phyloP scores from a whole-genome alignment of 2,888 invertebrate genomes.

The Agrochola litura region DNA sequence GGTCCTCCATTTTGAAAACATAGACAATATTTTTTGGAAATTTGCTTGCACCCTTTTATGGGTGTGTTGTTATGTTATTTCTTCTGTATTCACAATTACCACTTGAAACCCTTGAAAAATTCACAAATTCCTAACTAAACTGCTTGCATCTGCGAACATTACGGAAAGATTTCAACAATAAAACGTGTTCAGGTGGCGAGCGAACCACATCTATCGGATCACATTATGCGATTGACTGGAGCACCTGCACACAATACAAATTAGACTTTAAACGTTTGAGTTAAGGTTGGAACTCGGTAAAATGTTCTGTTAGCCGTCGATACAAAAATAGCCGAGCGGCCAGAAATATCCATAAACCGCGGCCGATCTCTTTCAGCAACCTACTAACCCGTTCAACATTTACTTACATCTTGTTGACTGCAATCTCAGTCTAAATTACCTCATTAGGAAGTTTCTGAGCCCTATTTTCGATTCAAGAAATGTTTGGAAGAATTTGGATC shows the following conservation, averaged over 20 bases:
- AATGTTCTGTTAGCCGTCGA: slow-evolving; percentile 16
- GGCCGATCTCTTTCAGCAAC: slow-evolving; percentile 60
- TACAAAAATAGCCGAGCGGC: slow-evolving; percentile 65
- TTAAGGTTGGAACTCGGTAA: slow-evolving; percentile 49
- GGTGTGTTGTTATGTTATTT: neutral
- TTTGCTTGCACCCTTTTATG: neutral
- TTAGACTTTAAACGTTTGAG: slow-evolving; percentile 33
- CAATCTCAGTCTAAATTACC: slow-evolving; percentile 25
- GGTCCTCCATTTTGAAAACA: no score
- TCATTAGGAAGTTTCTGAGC: slow-evolving; percentile 40
- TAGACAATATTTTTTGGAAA: neutral
- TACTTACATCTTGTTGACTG: slow-evolving; percentile 42
- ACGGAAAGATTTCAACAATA: slow-evolving; percentile 49
- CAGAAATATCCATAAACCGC: slow-evolving; percentile 65
- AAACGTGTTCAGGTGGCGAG: slow-evolving; percentile 35
- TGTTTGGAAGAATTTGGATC: slow-evolving; percentile 51
- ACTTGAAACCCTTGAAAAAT: neutral
- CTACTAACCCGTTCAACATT: slow-evolving; percentile 63
- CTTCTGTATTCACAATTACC: neutral
- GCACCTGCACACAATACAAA: slow-evolving; percentile 34
- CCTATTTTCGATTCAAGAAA: slow-evolving; percentile 34
- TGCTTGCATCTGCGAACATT: slow-evolving; percentile 9
- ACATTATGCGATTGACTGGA: slow-evolving; percentile 48
- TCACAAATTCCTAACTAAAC: neutral
- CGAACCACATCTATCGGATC: slow-evolving; percentile 54